phyloP scores from a whole-genome alignment of 2,888 invertebrate species.

The Sphaerophoria taeniata region DNA sequence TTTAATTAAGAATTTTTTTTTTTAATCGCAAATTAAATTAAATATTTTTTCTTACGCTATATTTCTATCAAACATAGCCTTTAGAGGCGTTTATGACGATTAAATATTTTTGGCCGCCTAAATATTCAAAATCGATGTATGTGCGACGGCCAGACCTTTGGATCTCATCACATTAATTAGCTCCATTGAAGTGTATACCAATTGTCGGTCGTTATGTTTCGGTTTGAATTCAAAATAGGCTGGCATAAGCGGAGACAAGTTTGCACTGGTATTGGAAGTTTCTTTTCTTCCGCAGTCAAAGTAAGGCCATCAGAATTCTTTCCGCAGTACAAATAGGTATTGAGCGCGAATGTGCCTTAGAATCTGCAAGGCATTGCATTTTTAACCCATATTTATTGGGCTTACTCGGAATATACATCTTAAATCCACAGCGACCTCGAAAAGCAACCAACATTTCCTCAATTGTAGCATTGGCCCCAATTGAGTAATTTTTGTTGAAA shows the following conservation, averaged over 20 bases:
- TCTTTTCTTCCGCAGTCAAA: not conserved
- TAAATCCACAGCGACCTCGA: conserved; percentile 31
- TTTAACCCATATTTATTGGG: conserved; percentile 16
- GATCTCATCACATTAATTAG: conserved; percentile 13
- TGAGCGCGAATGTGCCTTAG: no score
- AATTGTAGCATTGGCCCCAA: conserved; percentile 17
- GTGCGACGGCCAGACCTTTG: conserved; percentile 4
- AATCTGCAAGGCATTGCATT: no score
- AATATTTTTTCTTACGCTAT: no score
- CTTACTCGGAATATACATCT: conserved; percentile 12
- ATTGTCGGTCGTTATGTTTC: not conserved
- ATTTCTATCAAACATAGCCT: no score
- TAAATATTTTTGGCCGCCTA: no score
- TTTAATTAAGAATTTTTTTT: no score
- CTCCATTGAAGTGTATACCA: conserved; percentile 61
- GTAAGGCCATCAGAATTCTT: conserved; percentile 2
- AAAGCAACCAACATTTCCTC: conserved; percentile 51
- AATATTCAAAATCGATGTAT: no score
- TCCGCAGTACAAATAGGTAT: conserved; percentile 8
- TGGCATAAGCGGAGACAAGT: conserved; percentile 3
- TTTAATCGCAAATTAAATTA: no score
- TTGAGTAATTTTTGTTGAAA: conserved; percentile 23
- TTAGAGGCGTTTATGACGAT: no score
- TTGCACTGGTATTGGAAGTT: conserved; percentile 21
- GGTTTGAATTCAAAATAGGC: conserved; percentile 7